Conservation (phyloP, 1,140 invertebrate species). For the Diachasmimorpha longicaudata region DNA sequence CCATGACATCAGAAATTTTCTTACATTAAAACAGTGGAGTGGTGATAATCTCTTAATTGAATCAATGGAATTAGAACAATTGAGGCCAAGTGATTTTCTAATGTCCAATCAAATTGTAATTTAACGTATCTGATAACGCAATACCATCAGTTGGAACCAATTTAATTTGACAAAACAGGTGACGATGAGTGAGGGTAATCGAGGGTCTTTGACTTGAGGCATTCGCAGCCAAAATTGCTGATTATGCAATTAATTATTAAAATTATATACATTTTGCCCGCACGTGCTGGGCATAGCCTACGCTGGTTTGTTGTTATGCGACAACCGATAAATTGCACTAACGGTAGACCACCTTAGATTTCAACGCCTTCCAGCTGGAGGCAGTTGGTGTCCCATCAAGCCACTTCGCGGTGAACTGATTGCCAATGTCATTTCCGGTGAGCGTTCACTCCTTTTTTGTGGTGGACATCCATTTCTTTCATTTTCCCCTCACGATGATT, state of each 20-base stretch:
- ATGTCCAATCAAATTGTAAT: no score
- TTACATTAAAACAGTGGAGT: no score
- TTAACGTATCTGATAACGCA: no score
- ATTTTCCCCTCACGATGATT: neutral
- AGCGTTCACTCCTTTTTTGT: neutral
- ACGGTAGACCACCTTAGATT: neutral
- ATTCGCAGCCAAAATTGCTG: no score
- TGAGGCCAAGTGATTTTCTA: no score
- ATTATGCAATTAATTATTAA: neutral
- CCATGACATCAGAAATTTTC: no score
- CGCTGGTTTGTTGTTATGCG: neutral
- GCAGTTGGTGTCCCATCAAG: neutral
- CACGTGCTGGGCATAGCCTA: neutral
- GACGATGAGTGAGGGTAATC: no score
- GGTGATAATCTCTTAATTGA: no score
- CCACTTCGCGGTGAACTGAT: neutral
- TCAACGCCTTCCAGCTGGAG: constrained; percentile 2
- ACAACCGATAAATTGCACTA: constrained; percentile 1
- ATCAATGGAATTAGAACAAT: no score
- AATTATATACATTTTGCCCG: neutral
- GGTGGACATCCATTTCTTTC: neutral
- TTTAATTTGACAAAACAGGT: no score
- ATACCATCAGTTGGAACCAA: no score
- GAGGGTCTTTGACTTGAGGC: no score
- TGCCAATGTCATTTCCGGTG: neutral